These are phyloP conservation scores for Nixonia krombeini DNA, from an alignment of 1,140 invertebrate species.

Conservation along the genomic window DNA sequence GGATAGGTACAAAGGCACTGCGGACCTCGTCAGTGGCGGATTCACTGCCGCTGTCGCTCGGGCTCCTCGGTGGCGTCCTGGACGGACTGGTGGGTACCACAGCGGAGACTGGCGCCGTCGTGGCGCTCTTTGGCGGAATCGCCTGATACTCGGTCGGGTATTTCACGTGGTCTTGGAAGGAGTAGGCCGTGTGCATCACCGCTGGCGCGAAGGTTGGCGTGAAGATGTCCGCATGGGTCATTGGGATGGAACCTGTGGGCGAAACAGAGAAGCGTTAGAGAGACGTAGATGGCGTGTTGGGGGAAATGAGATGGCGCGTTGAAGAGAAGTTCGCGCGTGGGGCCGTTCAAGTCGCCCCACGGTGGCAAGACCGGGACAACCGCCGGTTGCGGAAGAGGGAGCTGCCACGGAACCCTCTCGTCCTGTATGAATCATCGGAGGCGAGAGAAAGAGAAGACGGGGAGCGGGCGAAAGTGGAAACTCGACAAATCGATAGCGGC, in stretches of 20 bases:
- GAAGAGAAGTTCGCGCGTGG: too few relatives aligned
- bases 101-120: slow-evolving; percentile 17
- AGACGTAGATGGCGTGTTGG: too few relatives aligned
- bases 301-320: too few relatives aligned
- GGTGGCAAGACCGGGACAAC: too few relatives aligned
- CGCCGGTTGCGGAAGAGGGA: slow-evolving; percentile 60
- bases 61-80: slow-evolving; percentile 59
- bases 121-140: slow-evolving; percentile 48
- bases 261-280: slow-evolving; percentile 28
- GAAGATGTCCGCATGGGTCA: slow-evolving; percentile 61
- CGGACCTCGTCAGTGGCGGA: slow-evolving; percentile 78
- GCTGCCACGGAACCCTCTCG: too few relatives aligned
- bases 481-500: slow-evolving; percentile 64
- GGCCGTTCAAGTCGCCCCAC: too few relatives aligned
- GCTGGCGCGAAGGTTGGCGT: slow-evolving; percentile 55
- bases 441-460: slow-evolving; percentile 7
- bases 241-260: slow-evolving; percentile 60
- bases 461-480: slow-evolving; percentile 25
- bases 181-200: slow-evolving; percentile 56
- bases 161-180: slow-evolving; percentile 56
- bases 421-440: slow-evolving; percentile 65
- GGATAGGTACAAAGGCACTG: slow-evolving; percentile 78
- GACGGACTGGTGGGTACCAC: slow-evolving; percentile 39
- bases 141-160: slow-evolving; percentile 55
- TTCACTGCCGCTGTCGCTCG: slow-evolving; percentile 69